Evolutionary conservation across 2,888 invertebrate genomes (phyloP).

Genomic region (Acronicta alni): DNA sequence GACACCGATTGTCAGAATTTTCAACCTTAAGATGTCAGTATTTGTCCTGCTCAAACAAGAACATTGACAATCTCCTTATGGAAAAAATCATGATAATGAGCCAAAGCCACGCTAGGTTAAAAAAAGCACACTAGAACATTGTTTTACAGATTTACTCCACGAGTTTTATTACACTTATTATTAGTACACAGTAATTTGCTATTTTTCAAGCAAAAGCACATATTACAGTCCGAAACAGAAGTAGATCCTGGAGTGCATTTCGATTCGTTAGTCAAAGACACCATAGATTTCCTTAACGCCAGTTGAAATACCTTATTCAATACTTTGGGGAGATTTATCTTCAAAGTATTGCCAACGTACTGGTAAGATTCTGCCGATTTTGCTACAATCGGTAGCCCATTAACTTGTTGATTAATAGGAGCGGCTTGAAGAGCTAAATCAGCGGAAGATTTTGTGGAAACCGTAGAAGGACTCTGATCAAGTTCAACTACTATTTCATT

Average conservation of each 20-base stretch:
- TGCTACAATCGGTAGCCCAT: not conserved
- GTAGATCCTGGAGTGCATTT: conserved; percentile 67
- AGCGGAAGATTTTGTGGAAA: not conserved
- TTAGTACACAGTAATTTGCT: conserved; percentile 73
- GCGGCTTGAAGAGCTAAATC: not conserved
- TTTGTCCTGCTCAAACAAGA: no score
- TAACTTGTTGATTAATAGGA: not conserved
- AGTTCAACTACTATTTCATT: conserved; percentile 32
- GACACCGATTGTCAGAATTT: no score
- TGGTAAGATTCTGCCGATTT: conserved; percentile 16
- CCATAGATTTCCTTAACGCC: conserved; percentile 69
- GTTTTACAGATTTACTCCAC: conserved; percentile 4
- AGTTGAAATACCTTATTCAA: conserved; percentile 64
- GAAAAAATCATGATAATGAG: no score
- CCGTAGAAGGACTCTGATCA: not conserved
- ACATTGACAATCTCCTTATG: no score
- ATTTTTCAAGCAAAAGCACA: conserved; percentile 75
- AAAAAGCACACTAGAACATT: conserved; percentile 10
- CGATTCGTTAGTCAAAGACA: conserved; percentile 57
- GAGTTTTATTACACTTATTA: conserved; percentile 57
- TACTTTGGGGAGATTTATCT: conserved; percentile 61
- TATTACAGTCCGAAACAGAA: conserved; percentile 65
- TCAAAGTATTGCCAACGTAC: conserved; percentile 44
- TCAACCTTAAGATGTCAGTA: no score
- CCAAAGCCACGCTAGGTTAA: no score